These are phyloP conservation scores for Haliclystus octoradiatus DNA, from an alignment of 30 jellyfish, hydroid and myxozoan species.

Conservation along the genomic window DNA sequence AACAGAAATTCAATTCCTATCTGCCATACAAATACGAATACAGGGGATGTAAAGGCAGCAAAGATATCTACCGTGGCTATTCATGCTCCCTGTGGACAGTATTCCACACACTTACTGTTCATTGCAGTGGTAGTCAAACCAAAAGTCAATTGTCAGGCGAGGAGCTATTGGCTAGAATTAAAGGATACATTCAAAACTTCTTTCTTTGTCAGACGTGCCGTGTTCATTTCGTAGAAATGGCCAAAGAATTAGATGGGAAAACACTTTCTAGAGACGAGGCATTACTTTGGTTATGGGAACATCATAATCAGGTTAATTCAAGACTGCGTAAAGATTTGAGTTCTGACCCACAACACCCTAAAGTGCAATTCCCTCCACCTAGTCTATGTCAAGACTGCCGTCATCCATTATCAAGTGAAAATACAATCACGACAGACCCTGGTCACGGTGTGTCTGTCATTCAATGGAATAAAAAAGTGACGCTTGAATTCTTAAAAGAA, in stretches of 20 bases:
- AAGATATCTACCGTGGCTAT: conserved; percentile 73
- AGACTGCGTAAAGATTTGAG: conserved; percentile 65
- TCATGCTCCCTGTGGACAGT: conserved; percentile 91
- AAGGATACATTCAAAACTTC: conserved; percentile 59
- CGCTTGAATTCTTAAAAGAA: conserved; percentile 67
- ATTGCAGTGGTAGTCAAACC: conserved; percentile 45
- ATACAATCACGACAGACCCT: conserved; percentile 57
- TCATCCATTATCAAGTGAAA: conserved; percentile 15
- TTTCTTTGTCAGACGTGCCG: conserved; percentile 92
- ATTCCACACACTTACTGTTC: conserved; percentile 78
- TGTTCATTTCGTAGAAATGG: conserved; percentile 78
- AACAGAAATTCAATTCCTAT: conserved; percentile 51
- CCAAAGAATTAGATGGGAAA: conserved; percentile 56
- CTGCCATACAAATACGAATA: conserved; percentile 71
- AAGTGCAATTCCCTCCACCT: conserved; percentile 84
- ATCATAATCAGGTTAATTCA: conserved; percentile 90
- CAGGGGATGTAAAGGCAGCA: conserved; percentile 85
- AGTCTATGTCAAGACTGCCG: conserved; percentile 69
- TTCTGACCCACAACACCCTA: conserved; percentile 81
- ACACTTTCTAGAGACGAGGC: conserved; percentile 71
- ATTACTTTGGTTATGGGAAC: conserved; percentile 82
- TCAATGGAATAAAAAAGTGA: conserved; percentile 57
- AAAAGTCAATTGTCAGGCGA: conserved; percentile 43
- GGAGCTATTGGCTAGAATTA: conserved; percentile 38
- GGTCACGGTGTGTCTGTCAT: conserved; percentile 62